Evolutionary conservation across 2,888 invertebrate genomes (phyloP).

Genomic region (Oxycera nigricornis): DNA sequence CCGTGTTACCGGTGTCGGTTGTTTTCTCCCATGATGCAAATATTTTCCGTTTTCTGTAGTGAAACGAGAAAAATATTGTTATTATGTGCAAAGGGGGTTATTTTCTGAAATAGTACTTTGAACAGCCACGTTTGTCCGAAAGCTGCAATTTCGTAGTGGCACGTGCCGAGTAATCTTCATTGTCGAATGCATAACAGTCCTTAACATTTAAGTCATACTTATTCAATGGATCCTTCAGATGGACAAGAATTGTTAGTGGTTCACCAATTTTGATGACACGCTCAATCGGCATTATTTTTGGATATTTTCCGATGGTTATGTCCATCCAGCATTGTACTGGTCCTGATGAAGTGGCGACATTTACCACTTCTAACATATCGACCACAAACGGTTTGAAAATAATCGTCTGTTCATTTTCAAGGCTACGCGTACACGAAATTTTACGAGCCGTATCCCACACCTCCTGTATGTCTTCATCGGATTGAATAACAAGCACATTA

Average conservation of each 20-base stretch:
- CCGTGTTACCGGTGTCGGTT: constrained; percentile 66
- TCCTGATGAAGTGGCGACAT: constrained; percentile 70
- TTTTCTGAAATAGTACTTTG: constrained; percentile 63
- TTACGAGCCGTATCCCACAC: constrained; percentile 72
- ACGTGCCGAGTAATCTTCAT: constrained; percentile 67
- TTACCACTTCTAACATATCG: constrained; percentile 73
- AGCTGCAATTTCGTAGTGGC: constrained; percentile 69
- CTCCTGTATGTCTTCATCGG: constrained; percentile 72
- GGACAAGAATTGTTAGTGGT: constrained; percentile 72
- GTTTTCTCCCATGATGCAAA: constrained; percentile 72
- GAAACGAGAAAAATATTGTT: background rate
- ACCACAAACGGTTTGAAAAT: constrained; percentile 69
- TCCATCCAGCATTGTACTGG: constrained; percentile 81
- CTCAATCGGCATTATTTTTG: constrained; percentile 70
- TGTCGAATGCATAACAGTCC: constrained; percentile 78
- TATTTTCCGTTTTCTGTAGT: constrained; percentile 68
- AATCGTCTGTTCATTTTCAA: constrained; percentile 59
- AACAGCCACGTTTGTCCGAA: constrained; percentile 72
- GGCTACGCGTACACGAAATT: constrained; percentile 62
- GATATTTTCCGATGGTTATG: constrained; percentile 69
- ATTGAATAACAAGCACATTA: constrained; percentile 73
- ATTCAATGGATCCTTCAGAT: constrained; percentile 70
- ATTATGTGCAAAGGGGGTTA: background rate
- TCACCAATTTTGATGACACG: constrained; percentile 74
- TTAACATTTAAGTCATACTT: constrained; percentile 73